These are phyloP conservation scores for Phalloptychus januarius DNA, from an alignment of 2,797 vertebrate species.

Conservation along the genomic window DNA sequence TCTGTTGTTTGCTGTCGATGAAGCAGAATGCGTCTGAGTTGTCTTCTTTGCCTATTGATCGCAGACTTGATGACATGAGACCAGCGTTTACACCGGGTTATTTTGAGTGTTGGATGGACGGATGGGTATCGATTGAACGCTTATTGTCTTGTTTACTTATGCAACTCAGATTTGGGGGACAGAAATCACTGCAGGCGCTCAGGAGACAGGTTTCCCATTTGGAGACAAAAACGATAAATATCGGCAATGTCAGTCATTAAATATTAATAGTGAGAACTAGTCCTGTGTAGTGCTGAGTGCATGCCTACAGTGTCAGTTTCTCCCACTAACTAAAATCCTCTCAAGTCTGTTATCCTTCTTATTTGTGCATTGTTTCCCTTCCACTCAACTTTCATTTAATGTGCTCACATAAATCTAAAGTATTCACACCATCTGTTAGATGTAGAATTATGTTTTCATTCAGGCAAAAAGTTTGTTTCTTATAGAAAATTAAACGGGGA, in stretches of 20 bases:
- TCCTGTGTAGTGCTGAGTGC: background rate
- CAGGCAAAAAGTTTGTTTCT: background rate
- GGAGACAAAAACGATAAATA: background rate
- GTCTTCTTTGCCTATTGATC: constrained; percentile 61
- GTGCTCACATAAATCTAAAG: background rate
- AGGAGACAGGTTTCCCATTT: background rate
- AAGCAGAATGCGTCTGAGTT: constrained; percentile 26
- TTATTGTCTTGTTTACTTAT: background rate
- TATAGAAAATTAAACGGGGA: background rate
- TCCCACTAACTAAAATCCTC: background rate
- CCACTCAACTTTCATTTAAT: background rate
- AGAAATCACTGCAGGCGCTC: constrained; percentile 7
- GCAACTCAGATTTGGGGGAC: background rate
- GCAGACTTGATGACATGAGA: constrained; percentile 18
- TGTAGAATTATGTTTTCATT: background rate
- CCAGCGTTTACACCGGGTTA: constrained; percentile 17
- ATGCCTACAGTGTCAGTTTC: background rate
- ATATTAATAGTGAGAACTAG: background rate
- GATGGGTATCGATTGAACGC: constrained; percentile 16
- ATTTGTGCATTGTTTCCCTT: background rate
- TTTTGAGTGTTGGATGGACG: constrained; percentile 3
- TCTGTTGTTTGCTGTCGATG: constrained; percentile 29
- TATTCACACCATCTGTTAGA: background rate
- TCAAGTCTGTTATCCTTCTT: background rate
- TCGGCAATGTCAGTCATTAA: background rate